phyloP scores from a whole-genome alignment of 2,113 vertebrate genomes.

The Hucho hucho region DNA sequence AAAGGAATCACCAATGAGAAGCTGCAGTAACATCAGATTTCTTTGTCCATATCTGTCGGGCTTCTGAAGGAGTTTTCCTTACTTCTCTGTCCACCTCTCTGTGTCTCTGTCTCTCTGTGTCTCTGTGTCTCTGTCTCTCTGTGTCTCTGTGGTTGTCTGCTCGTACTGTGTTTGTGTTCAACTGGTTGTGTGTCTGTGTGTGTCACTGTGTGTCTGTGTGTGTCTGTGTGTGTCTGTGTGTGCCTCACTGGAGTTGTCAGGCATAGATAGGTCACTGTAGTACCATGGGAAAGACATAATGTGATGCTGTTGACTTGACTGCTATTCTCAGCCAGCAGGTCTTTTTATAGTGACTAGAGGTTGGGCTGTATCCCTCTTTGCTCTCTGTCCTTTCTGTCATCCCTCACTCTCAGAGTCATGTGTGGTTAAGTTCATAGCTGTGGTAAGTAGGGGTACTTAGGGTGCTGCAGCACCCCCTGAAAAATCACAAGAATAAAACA shows the following conservation, averaged over 20 bases:
- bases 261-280: constrained; percentile 61
- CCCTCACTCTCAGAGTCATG: constrained; percentile 30
- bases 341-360: constrained; percentile 58
- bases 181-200: background rate
- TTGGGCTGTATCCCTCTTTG: constrained; percentile 27
- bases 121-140: background rate
- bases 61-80: too few species aligned
- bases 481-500: too few species aligned
- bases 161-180: too few species aligned
- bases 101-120: too few species aligned
- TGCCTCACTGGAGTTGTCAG: constrained; percentile 58
- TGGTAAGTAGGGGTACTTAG: too few species aligned
- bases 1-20: too few species aligned
- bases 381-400: constrained; percentile 25
- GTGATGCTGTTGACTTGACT: constrained; percentile 60
- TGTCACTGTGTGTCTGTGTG: background rate
- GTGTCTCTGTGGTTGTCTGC: background rate
- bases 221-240: background rate
- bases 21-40: too few species aligned
- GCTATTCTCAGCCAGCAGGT: constrained; percentile 69
- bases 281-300: constrained; percentile 73
- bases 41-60: too few species aligned
- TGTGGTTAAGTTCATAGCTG: constrained; percentile 6
- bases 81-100: background rate
- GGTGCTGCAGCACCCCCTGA: too few species aligned